Base-by-base conservation (phyloP, 2,113 vertebrate genomes). In the Gasterosteus aculeatus region DNA sequence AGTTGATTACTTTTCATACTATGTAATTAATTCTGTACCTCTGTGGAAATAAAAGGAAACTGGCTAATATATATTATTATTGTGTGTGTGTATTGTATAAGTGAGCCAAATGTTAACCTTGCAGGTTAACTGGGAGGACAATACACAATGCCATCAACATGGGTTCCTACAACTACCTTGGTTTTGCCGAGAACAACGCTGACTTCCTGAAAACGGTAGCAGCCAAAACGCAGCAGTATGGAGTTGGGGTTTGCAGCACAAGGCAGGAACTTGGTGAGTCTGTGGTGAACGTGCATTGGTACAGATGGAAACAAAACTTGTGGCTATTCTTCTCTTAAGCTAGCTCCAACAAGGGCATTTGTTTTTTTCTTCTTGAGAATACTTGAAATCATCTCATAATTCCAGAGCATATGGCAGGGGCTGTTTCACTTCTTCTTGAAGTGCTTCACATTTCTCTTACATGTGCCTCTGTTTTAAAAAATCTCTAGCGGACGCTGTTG, bases 131-230 rank as follows among this genome's bases (percentile, higher is more conserved):
- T 12, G 97, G 97, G 84, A 95, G 77, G 87, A 92, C 91, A 16
- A 91, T 98, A 82, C 93, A 95, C 87, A 93, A 96, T 71, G 95
- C 96, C 59, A 96, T 98, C 91, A 98, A 98, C 90, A 96, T 97
- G 95, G 96, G 96, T 80, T 98, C 97, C 39, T 98, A 98, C 92
- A 98, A 98, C 89, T 98, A 97, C 91, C 96, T 98, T 59, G 97
- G 96, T 59, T 95, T 98, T 65, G 95, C 95, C 75, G 92, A 93
- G 90, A 96, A 94, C 18, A 93, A 95, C 0, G 73, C 88, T 19
- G 94, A 96, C 56, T 96, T 95, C 83, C 93, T 98, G 91, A 94
- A 87, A 88, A 95, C 93, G 18, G 95, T 98, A 79, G 94, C 92
- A 12, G 89, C 92, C 19, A 91, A 86, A 63, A 81, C 95, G 47